These are phyloP conservation scores for Neoitamus cyanurus DNA, from an alignment of 2,888 invertebrate genomes.

Conservation along the genomic window DNA sequence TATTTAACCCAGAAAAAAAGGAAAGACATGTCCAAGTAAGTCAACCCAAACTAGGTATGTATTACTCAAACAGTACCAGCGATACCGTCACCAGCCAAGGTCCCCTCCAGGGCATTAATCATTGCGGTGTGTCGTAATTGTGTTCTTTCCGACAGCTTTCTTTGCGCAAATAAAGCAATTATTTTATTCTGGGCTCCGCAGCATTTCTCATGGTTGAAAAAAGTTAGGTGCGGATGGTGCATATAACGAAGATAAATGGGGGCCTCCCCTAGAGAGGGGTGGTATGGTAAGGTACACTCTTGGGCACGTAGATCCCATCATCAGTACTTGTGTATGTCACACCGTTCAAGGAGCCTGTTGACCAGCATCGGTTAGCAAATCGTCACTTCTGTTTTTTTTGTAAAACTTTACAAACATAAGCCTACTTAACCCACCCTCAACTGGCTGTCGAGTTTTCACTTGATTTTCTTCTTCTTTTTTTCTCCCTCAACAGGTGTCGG, in stretches of 20 bases:
- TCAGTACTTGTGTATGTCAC: not conserved
- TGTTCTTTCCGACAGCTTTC: not conserved
- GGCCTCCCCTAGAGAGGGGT: not conserved
- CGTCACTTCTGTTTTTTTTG: not conserved
- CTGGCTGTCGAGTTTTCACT: constrained; percentile 4
- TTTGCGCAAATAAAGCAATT: constrained; percentile 15
- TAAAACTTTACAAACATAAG: not conserved
- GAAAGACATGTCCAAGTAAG: not conserved
- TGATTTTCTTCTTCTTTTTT: constrained; percentile 47
- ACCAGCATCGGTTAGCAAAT: constrained; percentile 2
- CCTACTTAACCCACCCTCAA: constrained; percentile 8
- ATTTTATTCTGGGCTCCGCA: not conserved
- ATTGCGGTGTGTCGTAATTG: not conserved
- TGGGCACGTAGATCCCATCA: constrained; percentile 17
- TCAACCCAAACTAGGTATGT: not conserved
- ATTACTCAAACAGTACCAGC: not conserved
- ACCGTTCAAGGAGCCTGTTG: constrained; percentile 7
- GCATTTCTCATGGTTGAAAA: constrained; percentile 2
- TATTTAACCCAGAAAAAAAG: not conserved
- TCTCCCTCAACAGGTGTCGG: constrained; percentile 76
- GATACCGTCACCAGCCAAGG: not conserved
- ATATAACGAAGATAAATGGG: constrained; percentile 30
- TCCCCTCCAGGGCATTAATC: not conserved
- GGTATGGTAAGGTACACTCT: not conserved
- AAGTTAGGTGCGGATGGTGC: constrained; percentile 18